Conservation (phyloP, 2,797 vertebrate species). For the Oryzias dopingdopingensis region DNA sequence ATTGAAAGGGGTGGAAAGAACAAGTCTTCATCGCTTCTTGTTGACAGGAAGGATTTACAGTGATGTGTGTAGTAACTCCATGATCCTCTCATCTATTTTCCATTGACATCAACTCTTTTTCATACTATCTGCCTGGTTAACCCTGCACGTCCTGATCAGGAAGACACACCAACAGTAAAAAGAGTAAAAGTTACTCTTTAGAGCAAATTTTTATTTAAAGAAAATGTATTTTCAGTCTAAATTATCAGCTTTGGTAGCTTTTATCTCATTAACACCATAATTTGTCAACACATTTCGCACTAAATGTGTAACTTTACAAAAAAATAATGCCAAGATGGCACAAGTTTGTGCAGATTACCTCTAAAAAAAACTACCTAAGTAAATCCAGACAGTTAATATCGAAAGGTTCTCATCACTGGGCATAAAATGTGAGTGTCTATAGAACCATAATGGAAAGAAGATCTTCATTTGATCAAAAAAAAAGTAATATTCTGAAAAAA, state of each 20-base stretch:
- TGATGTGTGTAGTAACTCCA: slow-evolving; percentile 18
- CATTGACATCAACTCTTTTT: slow-evolving; percentile 3
- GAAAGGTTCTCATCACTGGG: background rate
- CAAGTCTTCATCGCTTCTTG: slow-evolving; percentile 15
- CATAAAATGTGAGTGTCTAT: no score
- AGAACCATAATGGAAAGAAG: no score
- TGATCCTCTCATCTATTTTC: slow-evolving; percentile 41
- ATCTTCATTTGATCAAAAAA: no score
- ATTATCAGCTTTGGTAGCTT: no score
- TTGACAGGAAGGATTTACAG: slow-evolving; percentile 40
- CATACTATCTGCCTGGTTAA: background rate
- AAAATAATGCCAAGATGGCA: background rate
- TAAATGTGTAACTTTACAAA: background rate
- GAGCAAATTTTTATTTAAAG: no score
- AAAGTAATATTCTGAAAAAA: no score
- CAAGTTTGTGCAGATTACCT: background rate
- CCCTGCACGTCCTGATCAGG: background rate
- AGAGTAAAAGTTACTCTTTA: no score
- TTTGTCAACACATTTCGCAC: background rate
- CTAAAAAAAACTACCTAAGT: background rate
- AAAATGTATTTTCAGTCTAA: no score
- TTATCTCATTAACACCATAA: no score
- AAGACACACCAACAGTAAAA: no score
- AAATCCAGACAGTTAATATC: background rate
- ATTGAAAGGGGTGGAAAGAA: background rate